Evolutionary conservation across 2,797 vertebrate genomes (phyloP).

Genomic region (Ciconia nigra): DNA sequence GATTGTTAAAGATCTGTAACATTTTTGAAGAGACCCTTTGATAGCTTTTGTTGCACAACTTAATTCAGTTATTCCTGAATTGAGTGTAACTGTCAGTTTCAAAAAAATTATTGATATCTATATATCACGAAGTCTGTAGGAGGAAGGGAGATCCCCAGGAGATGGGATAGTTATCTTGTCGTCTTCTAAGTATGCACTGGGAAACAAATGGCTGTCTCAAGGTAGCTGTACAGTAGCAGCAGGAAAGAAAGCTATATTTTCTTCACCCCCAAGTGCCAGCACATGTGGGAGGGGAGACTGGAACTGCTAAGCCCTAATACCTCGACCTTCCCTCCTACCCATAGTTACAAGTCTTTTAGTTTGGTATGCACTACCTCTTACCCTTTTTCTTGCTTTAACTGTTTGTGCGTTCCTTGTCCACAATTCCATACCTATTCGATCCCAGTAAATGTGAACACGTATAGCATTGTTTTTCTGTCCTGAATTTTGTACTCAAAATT

Average conservation of each 20-base stretch:
- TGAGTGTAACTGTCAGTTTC: not conserved
- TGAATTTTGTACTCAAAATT: not conserved
- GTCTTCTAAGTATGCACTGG: not conserved
- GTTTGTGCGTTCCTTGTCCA: not conserved
- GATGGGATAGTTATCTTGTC: not conserved
- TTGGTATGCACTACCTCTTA: not conserved
- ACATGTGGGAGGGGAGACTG: not conserved
- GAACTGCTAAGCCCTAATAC: not conserved
- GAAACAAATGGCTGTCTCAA: not conserved
- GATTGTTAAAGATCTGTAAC: not conserved
- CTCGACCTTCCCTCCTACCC: not conserved
- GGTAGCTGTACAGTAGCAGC: not conserved
- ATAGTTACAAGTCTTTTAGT: not conserved
- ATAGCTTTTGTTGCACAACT: not conserved
- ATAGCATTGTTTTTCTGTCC: not conserved
- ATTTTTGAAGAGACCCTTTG: not conserved
- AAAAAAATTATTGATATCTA: not conserved
- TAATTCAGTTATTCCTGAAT: not conserved
- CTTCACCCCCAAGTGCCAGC: not conserved
- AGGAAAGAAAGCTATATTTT: not conserved
- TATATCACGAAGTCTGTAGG: not conserved
- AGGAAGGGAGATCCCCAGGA: not conserved
- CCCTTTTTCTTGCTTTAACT: not conserved
- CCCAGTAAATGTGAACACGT: not conserved
- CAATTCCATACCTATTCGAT: not conserved